phyloP scores from a whole-genome alignment of 2,797 vertebrate genomes.

The Pyrocephalus nanus region DNA sequence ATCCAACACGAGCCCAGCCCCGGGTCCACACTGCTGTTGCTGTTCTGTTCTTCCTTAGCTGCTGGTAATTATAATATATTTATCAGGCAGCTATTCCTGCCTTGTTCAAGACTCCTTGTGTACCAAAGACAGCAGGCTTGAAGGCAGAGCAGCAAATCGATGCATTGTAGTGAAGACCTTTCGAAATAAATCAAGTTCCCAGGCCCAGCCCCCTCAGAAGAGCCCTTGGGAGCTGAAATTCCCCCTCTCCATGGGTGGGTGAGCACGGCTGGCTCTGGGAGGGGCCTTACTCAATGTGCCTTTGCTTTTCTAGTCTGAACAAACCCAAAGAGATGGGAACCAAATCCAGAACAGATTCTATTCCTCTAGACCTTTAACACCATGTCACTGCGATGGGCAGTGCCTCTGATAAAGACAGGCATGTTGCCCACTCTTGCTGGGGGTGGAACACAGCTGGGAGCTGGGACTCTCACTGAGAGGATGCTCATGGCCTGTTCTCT shows the following conservation, averaged over 20 bases:
- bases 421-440: not conserved
- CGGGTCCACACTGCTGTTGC: rapidly evolving
- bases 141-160: not conserved
- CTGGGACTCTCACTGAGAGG: not conserved
- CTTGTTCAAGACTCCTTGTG: not conserved
- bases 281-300: not conserved
- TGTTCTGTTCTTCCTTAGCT: not conserved
- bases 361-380: not conserved
- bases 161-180: not conserved
- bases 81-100: not conserved
- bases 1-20: not conserved
- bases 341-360: not conserved
- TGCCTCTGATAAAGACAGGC: not conserved
- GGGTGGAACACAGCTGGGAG: not conserved
- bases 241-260: not conserved
- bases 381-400: not conserved
- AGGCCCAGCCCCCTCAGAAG: not conserved
- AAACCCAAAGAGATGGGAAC: not conserved
- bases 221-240: not conserved
- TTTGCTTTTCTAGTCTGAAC: not conserved
- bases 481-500: not conserved
- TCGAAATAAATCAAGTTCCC: not conserved
- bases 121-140: not conserved
- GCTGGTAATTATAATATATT: not conserved
- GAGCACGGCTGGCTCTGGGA: not conserved